These are phyloP conservation scores for Zoroaster sp. DNA, from an alignment of 53 echinoderm and acorn worm genomes.

Conservation along the genomic window DNA sequence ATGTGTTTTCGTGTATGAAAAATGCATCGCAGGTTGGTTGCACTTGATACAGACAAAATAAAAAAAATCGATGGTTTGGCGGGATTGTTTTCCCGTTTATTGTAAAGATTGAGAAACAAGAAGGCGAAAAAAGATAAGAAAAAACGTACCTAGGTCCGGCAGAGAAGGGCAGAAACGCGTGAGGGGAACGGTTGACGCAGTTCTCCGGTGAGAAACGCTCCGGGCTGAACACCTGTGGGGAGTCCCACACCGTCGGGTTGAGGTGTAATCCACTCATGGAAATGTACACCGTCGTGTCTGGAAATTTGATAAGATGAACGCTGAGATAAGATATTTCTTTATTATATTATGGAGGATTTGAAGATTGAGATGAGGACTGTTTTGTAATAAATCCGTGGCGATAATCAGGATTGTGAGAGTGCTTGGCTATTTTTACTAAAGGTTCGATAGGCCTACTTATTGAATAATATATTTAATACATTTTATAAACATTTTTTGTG, in stretches of 20 bases:
- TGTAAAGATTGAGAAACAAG: neutral
- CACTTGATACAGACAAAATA: neutral
- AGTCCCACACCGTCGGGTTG: slow-evolving; percentile 76
- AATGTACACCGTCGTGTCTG: slow-evolving; percentile 60
- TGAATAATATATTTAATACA: too few relatives aligned
- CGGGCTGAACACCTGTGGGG: slow-evolving; percentile 88
- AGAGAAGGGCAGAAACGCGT: slow-evolving; percentile 96
- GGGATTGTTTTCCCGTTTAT: neutral
- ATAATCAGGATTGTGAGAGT: too few relatives aligned
- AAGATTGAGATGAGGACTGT: too few relatives aligned
- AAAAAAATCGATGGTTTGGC: neutral
- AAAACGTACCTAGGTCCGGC: slow-evolving; percentile 79
- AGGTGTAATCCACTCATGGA: slow-evolving; percentile 81
- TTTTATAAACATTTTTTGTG: too few relatives aligned
- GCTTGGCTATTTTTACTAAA: too few relatives aligned
- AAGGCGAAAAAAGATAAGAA: neutral
- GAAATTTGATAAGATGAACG: too few relatives aligned
- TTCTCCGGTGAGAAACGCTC: slow-evolving; percentile 94
- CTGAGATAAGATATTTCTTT: too few relatives aligned
- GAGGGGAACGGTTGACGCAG: slow-evolving; percentile 70
- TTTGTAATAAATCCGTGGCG: too few relatives aligned
- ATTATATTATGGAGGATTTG: too few relatives aligned
- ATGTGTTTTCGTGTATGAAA: neutral
- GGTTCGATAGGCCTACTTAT: too few relatives aligned
- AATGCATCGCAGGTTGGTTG: neutral